phyloP scores from a whole-genome alignment of 1,140 invertebrate species.

The Drosophila paulistorum region DNA sequence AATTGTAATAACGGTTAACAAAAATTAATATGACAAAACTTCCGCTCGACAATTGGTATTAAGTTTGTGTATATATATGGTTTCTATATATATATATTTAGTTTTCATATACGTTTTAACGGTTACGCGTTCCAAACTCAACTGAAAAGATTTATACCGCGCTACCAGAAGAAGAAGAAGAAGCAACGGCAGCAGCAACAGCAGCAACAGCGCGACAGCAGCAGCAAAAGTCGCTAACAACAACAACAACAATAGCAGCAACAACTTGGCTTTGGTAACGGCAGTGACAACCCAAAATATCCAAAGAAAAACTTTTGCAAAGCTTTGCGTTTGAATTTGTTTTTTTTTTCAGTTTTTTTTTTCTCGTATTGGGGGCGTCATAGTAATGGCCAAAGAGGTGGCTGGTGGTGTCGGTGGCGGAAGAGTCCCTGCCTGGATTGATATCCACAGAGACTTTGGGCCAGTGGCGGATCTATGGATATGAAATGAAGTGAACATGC shows the following conservation, averaged over 20 bases:
- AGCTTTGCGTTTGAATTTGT: conserved; percentile 50
- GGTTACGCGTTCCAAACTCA: conserved; percentile 82
- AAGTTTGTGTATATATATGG: neutral
- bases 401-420: neutral
- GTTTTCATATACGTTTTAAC: conserved; percentile 67
- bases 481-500: too few relatives aligned
- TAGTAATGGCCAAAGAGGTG: neutral
- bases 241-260: conserved; percentile 33
- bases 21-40: conserved; percentile 37
- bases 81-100: neutral
- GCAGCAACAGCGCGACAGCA: conserved; percentile 16
- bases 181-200: conserved; percentile 18
- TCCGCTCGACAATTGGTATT: conserved; percentile 45
- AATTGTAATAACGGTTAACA: conserved; percentile 15
- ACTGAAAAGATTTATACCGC: conserved; percentile 81
- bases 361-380: conserved; percentile 10
- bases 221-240: conserved; percentile 11
- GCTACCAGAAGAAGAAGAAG: conserved; percentile 72
- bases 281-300: conserved; percentile 31
- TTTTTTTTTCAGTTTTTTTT: conserved; percentile 40
- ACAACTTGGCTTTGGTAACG: conserved; percentile 29
- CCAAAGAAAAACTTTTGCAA: conserved; percentile 73
- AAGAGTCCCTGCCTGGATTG: neutral
- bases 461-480: neutral
- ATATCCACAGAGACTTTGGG: neutral